These are phyloP conservation scores for Rotaria magnacalcarata DNA, from an alignment of 2,888 invertebrate species.

Conservation along the genomic window DNA sequence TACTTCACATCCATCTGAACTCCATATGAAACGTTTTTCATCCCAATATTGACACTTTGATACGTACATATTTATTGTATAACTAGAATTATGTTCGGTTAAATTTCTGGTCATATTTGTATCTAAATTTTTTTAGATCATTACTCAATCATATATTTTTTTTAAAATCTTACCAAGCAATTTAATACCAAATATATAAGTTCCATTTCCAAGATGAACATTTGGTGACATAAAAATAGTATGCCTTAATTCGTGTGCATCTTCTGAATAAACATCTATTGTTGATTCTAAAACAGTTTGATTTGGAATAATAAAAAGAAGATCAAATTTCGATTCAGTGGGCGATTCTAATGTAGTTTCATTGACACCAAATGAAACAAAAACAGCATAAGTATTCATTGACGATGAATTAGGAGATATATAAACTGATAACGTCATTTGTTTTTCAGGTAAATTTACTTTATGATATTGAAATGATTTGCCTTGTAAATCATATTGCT, in stretches of 20 bases:
- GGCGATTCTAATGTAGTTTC: constrained; percentile 51
- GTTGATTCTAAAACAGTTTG: neutral
- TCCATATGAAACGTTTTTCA: constrained; percentile 40
- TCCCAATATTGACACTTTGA: constrained; percentile 46
- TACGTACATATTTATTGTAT: constrained; percentile 37
- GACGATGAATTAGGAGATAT: constrained; percentile 49
- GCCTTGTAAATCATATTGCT: neutral
- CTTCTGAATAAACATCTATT: neutral
- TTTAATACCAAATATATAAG: constrained; percentile 54
- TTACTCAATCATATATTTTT: too few relatives aligned
- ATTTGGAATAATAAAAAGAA: constrained; percentile 51
- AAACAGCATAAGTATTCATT: constrained; percentile 47
- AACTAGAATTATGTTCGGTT: constrained; percentile 35
- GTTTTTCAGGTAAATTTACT: constrained; percentile 51
- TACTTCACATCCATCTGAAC: constrained; percentile 46
- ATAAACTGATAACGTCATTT: constrained; percentile 52
- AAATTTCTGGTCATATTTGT: neutral
- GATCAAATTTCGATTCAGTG: constrained; percentile 53
- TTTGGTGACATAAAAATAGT: constrained; percentile 52
- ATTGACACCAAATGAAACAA: constrained; percentile 29
- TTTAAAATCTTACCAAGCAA: constrained; percentile 50
- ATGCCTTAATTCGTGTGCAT: constrained; percentile 50
- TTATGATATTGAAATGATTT: constrained; percentile 6
- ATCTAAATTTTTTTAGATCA: neutral
- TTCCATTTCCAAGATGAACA: constrained; percentile 52